phyloP scores from a whole-genome alignment of 2,888 invertebrate species.

The Amphimallon solstitiale region DNA sequence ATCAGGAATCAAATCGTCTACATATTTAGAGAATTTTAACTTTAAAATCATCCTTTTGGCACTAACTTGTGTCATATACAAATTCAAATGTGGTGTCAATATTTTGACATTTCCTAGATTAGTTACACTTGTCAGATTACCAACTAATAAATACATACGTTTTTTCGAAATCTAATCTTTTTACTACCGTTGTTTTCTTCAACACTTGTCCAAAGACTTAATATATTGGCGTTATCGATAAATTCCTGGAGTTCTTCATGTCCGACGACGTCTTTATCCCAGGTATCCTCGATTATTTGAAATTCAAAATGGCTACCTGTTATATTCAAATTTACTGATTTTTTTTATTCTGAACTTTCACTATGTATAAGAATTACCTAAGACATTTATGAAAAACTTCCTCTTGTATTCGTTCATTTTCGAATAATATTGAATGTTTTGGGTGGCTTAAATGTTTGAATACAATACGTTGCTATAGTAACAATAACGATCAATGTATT shows the following conservation, averaged over 20 bases:
- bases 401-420: constrained; percentile 36
- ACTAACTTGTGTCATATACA: too few species aligned
- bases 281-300: constrained; percentile 49
- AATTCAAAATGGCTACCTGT: constrained; percentile 55
- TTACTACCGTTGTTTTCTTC: constrained; percentile 53
- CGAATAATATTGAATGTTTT: not conserved
- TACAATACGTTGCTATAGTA: constrained; percentile 2
- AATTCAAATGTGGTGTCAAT: too few species aligned
- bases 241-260: constrained; percentile 62
- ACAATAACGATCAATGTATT: not conserved
- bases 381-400: constrained; percentile 52
- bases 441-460: constrained; percentile 26
- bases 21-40: too few species aligned
- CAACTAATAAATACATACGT: constrained; percentile 43
- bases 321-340: constrained; percentile 1
- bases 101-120: too few species aligned
- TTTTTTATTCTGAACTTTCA: not conserved
- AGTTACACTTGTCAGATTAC: too few species aligned
- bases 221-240: constrained; percentile 63
- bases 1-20: too few species aligned
- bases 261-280: constrained; percentile 56
- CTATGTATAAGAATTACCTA: constrained; percentile 48
- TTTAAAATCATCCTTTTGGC: too few species aligned
- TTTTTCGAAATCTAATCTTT: constrained; percentile 52
- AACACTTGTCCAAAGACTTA: constrained; percentile 61